Evolutionary conservation across 2,113 vertebrate genomes (phyloP).

Genomic region (Ceyx cyanopectus): DNA sequence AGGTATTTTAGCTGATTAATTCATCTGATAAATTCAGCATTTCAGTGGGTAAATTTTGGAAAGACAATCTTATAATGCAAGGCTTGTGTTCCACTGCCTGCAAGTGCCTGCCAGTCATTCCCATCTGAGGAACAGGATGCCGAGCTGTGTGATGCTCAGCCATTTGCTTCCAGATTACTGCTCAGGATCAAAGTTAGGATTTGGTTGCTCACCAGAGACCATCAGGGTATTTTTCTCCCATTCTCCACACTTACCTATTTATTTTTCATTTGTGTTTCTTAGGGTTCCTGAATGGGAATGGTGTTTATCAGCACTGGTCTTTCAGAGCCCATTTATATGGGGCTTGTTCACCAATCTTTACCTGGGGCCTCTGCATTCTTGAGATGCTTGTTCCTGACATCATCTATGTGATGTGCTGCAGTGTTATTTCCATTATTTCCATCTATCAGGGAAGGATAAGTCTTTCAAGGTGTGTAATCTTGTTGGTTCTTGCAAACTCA

Average conservation of each 20-base stretch:
- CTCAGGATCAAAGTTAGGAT: neutral
- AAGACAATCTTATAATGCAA: conserved; percentile 11
- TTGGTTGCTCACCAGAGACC: neutral
- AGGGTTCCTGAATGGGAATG: neutral
- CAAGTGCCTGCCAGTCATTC: neutral
- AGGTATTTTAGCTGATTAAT: conserved; percentile 48
- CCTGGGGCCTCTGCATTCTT: neutral
- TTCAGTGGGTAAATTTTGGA: neutral
- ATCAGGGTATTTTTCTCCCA: neutral
- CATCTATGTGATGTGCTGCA: accelerated
- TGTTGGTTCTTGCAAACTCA: neutral
- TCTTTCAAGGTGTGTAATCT: neutral
- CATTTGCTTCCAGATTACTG: neutral
- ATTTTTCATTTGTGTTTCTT: neutral
- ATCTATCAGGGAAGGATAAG: neutral
- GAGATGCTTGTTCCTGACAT: neutral
- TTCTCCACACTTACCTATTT: neutral
- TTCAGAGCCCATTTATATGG: neutral
- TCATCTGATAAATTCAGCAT: conserved; percentile 6
- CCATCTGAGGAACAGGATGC: neutral
- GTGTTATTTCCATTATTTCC: neutral
- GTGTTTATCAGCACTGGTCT: neutral
- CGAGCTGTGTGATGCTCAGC: accelerated
- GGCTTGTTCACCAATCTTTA: neutral
- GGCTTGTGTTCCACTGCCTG: neutral